Percentiles rank a stretch among this genome's conserved stretches.
These are phyloP conservation scores for Parazoanthus atlanticus DNA, from an alignment of 92 coral and sea anemone genomes.

Conservation along the genomic window DNA sequence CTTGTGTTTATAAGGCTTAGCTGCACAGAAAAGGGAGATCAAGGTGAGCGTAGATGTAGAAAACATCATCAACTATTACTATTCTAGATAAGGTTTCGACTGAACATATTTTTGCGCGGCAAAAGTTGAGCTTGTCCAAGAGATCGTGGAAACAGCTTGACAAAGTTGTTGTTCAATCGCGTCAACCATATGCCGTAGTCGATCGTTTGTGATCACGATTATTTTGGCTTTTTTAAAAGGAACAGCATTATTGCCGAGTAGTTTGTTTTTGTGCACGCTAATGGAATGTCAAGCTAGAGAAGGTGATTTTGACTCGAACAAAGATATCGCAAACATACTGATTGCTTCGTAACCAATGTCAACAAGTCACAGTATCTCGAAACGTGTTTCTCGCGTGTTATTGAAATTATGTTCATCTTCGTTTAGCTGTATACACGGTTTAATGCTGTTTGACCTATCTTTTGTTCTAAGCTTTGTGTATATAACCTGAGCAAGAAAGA, in stretches of 20 bases:
- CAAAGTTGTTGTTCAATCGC: neutral
- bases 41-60: neutral
- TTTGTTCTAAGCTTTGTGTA: neutral
- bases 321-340: neutral
- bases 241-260: neutral
- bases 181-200: neutral
- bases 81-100: neutral
- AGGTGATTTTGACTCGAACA: neutral
- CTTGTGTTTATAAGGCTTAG: neutral
- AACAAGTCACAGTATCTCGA: neutral
- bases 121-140: neutral
- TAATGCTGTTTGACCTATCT: neutral
- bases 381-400: neutral
- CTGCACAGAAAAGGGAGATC: neutral
- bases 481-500: neutral
- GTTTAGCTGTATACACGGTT: neutral
- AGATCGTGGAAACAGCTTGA: neutral
- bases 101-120: neutral
- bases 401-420: neutral
- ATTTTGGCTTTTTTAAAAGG: neutral
- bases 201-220: neutral
- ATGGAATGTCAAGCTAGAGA: neutral
- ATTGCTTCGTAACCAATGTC: neutral
- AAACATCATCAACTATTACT: neutral
- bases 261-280: neutral